Conservation (phyloP, 2,888 invertebrate species). For the Drosophila kuntzei region DNA sequence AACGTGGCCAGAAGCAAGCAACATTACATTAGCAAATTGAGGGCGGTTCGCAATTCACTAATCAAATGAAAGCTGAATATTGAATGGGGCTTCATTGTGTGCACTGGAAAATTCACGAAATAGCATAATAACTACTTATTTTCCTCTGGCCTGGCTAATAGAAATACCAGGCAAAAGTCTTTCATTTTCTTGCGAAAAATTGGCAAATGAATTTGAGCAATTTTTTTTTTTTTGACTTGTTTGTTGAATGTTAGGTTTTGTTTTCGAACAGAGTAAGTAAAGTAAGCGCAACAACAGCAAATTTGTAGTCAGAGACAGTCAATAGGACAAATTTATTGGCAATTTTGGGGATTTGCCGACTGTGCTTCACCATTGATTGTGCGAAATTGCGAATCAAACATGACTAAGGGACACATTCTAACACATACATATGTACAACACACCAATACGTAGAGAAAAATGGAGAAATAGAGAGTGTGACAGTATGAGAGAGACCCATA, state of each 20-base stretch:
- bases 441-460: not conserved
- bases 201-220: constrained; percentile 4
- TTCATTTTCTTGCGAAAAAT: not conserved
- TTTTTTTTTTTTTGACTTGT: constrained; percentile 2
- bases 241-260: constrained; percentile 18
- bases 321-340: constrained; percentile 79
- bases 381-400: constrained; percentile 79
- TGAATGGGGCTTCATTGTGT: constrained; percentile 29
- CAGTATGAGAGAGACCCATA: constrained; percentile 10
- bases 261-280: constrained; percentile 18
- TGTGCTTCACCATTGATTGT: constrained; percentile 69
- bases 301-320: constrained; percentile 69
- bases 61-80: constrained; percentile 43
- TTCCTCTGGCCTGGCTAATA: constrained; percentile 33
- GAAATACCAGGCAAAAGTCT: constrained; percentile 12
- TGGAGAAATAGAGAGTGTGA: not conserved
- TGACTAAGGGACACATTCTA: constrained; percentile 66
- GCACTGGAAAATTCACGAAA: constrained; percentile 34
- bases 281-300: constrained; percentile 56
- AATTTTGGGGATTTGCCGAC: constrained; percentile 75
- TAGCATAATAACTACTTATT: constrained; percentile 31
- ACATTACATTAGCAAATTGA: constrained; percentile 15
- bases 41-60: constrained; percentile 33
- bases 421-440: constrained; percentile 18
- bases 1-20: constrained; percentile 45